A percentile compares a stretch with the other conserved stretches of the same genome.
phyloP scores from a whole-genome alignment of 2,888 invertebrate species.

The Dromius quadrimaculatus region DNA sequence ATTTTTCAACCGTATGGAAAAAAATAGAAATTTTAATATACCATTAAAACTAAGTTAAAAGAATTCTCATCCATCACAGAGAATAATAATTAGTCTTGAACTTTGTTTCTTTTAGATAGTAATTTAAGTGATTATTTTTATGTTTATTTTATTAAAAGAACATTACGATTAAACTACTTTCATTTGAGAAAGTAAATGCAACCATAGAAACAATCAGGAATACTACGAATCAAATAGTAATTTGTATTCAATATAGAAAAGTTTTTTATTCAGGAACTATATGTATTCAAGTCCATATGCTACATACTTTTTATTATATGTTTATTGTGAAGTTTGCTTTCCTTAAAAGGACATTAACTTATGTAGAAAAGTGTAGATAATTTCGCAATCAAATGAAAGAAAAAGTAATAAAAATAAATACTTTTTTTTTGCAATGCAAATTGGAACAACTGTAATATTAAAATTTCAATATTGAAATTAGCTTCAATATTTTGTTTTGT shows the following conservation, averaged over 20 bases:
- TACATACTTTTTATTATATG: constrained; percentile 23
- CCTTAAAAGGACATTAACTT: neutral
- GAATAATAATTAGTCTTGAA: constrained; percentile 6
- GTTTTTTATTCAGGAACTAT: constrained; percentile 20
- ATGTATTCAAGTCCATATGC: constrained; percentile 19
- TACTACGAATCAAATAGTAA: constrained; percentile 13
- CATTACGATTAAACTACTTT: constrained; percentile 29
- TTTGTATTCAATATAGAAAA: constrained; percentile 27
- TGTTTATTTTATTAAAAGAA: constrained; percentile 38
- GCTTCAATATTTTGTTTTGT: constrained; percentile 11
- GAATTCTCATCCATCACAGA: neutral
- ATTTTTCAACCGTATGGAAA: neutral
- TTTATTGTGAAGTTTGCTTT: neutral
- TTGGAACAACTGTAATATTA: too few relatives aligned
- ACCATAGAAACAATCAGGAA: constrained; percentile 32
- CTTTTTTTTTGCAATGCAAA: too few relatives aligned
- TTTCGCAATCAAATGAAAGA: neutral
- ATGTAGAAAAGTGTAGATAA: neutral
- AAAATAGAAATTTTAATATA: constrained; percentile 26
- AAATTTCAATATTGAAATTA: too few relatives aligned
- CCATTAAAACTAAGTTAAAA: constrained; percentile 15
- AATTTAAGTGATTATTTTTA: constrained; percentile 17
- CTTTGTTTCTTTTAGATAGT: constrained; percentile 10
- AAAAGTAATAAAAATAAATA: constrained; percentile 1
- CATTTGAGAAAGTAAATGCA: constrained; percentile 37